Conservation (phyloP, 37 sponge, comb jelly and placozoan species). For the Beroe forskalii region DNA sequence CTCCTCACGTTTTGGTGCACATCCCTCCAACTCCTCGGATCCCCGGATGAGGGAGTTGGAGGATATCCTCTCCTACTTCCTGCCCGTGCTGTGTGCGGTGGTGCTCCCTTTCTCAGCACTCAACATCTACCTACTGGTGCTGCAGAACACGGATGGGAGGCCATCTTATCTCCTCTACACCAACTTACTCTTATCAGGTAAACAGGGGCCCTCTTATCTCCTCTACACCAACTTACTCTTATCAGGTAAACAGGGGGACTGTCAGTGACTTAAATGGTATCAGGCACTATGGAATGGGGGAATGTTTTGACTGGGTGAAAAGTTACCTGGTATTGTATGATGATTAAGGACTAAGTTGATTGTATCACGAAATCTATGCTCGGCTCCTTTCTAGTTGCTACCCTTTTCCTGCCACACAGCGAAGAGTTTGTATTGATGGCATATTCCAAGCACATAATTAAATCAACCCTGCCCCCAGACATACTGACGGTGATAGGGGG, state of each 20-base stretch:
- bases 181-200: constrained; percentile 29
- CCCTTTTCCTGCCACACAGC: too few relatives aligned
- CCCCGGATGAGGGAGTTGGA: background rate
- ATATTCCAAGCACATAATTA: too few relatives aligned
- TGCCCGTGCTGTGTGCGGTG: constrained; percentile 8
- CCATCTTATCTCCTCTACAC: constrained; percentile 23
- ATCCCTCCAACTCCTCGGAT: too few relatives aligned
- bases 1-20: too few relatives aligned
- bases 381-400: too few relatives aligned
- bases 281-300: too few relatives aligned
- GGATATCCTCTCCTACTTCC: background rate
- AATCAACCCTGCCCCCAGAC: too few relatives aligned
- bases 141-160: background rate
- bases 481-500: constrained; percentile 12
- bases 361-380: too few relatives aligned
- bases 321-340: too few relatives aligned
- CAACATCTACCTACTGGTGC: constrained; percentile 15
- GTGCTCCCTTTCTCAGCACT: background rate
- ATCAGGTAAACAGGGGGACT: background rate
- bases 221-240: constrained; percentile 25
- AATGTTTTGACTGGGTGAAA: too few relatives aligned
- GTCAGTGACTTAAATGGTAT: background rate
- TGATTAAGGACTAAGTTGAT: too few relatives aligned
- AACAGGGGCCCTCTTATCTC: background rate
- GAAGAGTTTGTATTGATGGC: too few relatives aligned